Conservation (phyloP, 2,888 invertebrate genomes). For the Acanthosepion lycidas region DNA sequence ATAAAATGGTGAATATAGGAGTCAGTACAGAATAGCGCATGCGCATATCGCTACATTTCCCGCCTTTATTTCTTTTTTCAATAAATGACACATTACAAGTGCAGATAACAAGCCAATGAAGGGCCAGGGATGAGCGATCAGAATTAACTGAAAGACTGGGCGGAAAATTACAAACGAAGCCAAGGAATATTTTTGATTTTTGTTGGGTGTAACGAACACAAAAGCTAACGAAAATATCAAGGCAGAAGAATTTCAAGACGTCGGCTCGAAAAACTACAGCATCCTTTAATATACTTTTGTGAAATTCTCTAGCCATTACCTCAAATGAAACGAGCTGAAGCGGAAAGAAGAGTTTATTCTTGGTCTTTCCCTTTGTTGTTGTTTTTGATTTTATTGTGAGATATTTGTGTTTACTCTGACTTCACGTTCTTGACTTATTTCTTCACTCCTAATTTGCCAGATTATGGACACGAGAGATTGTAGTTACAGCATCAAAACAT, state of each 20-base stretch:
- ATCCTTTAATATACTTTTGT: not conserved
- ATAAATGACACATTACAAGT: not conserved
- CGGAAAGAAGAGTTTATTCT: not conserved
- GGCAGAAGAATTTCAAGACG: not conserved
- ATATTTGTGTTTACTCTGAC: not conserved
- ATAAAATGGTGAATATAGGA: no score
- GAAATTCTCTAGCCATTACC: not conserved
- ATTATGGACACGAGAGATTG: no score
- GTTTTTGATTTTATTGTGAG: not conserved
- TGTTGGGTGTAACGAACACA: not conserved
- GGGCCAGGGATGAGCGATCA: not conserved
- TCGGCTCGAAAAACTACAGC: not conserved
- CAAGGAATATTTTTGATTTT: not conserved
- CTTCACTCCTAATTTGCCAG: no score
- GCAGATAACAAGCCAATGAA: not conserved
- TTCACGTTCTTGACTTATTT: no score
- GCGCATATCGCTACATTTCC: not conserved
- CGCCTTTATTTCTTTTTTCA: not conserved
- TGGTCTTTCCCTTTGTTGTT: not conserved
- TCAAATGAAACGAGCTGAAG: not conserved
- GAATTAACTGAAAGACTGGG: not conserved
- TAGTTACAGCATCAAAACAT: no score
- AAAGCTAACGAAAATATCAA: not conserved
- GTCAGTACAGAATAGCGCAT: not conserved
- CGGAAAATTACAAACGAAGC: not conserved